Evolutionary conservation across 2,113 vertebrate species (phyloP).

Genomic region (Oryzias celebensis): DNA sequence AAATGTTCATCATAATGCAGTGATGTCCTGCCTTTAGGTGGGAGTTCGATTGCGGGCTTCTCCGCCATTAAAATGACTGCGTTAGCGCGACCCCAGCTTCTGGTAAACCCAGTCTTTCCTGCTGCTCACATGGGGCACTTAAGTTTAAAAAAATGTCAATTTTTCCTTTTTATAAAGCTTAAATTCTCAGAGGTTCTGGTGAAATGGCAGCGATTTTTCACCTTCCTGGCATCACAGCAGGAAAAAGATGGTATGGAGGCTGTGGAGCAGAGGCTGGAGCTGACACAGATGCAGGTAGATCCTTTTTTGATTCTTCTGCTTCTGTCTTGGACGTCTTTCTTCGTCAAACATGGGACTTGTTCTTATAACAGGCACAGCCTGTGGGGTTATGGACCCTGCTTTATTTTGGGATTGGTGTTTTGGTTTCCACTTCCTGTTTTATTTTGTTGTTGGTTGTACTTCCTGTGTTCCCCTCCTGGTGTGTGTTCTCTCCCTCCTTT

Average conservation of each 20-base stretch:
- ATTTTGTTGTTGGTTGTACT: too few relatives aligned
- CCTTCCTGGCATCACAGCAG: constrained; percentile 83
- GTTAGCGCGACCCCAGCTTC: constrained; percentile 88
- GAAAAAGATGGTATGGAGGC: constrained; percentile 74
- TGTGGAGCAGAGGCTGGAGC: constrained; percentile 82
- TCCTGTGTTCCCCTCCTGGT: too few relatives aligned
- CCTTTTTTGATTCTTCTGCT: background rate
- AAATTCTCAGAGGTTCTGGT: constrained; percentile 88
- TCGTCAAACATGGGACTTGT: background rate
- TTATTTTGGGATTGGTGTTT: too few relatives aligned
- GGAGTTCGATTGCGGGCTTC: constrained; percentile 84
- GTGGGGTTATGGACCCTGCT: too few relatives aligned
- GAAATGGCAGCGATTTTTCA: constrained; percentile 88
- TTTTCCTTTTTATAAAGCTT: constrained; percentile 70
- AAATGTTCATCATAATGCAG: background rate
- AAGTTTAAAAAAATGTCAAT: background rate
- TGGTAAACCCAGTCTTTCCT: constrained; percentile 77
- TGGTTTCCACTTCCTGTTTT: too few relatives aligned
- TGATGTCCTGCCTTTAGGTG: constrained; percentile 71
- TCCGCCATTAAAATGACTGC: constrained; percentile 91
- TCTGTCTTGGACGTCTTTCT: background rate
- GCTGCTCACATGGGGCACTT: constrained; percentile 7
- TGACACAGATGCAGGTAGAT: constrained; percentile 83
- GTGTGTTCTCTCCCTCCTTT: too few relatives aligned
- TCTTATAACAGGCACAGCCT: background rate